phyloP scores from a whole-genome alignment of 2,888 invertebrate genomes.

The Tiphia femorata region DNA sequence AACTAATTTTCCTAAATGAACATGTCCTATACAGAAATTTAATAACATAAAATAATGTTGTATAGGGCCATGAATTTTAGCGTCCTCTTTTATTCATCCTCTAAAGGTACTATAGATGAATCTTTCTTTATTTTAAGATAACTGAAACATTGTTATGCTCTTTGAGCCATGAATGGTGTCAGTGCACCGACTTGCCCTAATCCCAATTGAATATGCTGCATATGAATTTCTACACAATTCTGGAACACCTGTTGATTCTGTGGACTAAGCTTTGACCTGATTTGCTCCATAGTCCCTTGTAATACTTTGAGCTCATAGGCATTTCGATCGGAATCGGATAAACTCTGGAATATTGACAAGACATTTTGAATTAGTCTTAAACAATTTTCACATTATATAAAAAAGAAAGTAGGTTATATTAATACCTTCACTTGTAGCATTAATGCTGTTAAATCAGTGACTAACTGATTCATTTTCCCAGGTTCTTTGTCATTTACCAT shows the following conservation, averaged over 20 bases:
- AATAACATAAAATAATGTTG: too few species aligned
- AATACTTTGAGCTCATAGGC: slow-evolving; percentile 91
- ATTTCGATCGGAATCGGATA: slow-evolving; percentile 85
- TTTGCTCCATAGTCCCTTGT: slow-evolving; percentile 92
- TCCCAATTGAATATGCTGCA: slow-evolving; percentile 89
- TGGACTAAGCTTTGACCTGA: slow-evolving; percentile 83
- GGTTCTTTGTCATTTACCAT: slow-evolving; percentile 73
- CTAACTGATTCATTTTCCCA: slow-evolving; percentile 79
- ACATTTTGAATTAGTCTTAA: not conserved
- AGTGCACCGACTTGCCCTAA: slow-evolving; percentile 68
- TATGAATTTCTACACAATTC: slow-evolving; percentile 90
- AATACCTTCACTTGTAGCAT: slow-evolving; percentile 88
- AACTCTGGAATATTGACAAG: slow-evolving; percentile 69
- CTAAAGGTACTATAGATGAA: slow-evolving; percentile 16
- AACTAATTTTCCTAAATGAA: too few species aligned
- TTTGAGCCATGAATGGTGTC: slow-evolving; percentile 65
- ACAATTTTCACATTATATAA: not conserved
- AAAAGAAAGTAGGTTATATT: slow-evolving; percentile 1
- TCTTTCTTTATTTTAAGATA: too few species aligned
- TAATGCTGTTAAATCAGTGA: slow-evolving; percentile 89
- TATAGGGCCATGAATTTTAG: too few species aligned
- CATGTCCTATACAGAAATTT: too few species aligned
- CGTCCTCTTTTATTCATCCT: too few species aligned
- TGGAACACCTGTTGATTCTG: slow-evolving; percentile 85
- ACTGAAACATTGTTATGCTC: slow-evolving; percentile 60